Evolutionary conservation across 2,888 invertebrate species (phyloP), one percentile per base, ranked within the genome.

Genomic region (Oscheius sp.): DNA sequence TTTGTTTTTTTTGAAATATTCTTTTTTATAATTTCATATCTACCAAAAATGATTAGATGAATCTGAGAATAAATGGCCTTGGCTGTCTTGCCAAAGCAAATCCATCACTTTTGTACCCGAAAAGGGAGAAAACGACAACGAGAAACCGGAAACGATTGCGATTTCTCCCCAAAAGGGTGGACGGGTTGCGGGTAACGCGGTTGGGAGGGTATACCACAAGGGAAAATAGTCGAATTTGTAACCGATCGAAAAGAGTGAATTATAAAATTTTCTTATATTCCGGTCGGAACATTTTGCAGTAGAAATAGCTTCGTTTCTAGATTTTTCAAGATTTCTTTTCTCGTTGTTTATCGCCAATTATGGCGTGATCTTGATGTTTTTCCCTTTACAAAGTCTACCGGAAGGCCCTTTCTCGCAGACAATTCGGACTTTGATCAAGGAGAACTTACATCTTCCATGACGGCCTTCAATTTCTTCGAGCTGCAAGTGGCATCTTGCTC

Each of bases 401-500:
- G 35, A 35, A 35, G 35, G n/a, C n/a, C n/a, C 9, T 35, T 35
- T 35, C 9, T 35, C 9, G 35, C 35, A 35, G 35, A 9, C 35
- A 6, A 35, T 35, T 9, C 35, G 35, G 9, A 35, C 35, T 35
- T 35, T 35, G 49, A 49, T 49, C 5, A 61, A 23, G 27, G 6
- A n/a, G 7, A 23, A 72, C 80, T 74, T 46, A 86, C 86, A 70
- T 85, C 83, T 56, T 82, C 82, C 77, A 87, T 85, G 45, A 86
- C 80, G 41, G 75, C 73, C 73, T 80, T 80, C 61, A 87, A 78
- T 72, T 87, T 87, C 75, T 80, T 78, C 73, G 78, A 83, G 75
- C 84, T 87, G 77, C 87, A 87, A 6, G 83, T 84, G 58, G 87
- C 86, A 68, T 87, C 87, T 68, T 84, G 84, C 45, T 86, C 82